Evolutionary conservation across 2,888 invertebrate genomes (phyloP).

Genomic region (Caenorhabditis macrosperma): DNA sequence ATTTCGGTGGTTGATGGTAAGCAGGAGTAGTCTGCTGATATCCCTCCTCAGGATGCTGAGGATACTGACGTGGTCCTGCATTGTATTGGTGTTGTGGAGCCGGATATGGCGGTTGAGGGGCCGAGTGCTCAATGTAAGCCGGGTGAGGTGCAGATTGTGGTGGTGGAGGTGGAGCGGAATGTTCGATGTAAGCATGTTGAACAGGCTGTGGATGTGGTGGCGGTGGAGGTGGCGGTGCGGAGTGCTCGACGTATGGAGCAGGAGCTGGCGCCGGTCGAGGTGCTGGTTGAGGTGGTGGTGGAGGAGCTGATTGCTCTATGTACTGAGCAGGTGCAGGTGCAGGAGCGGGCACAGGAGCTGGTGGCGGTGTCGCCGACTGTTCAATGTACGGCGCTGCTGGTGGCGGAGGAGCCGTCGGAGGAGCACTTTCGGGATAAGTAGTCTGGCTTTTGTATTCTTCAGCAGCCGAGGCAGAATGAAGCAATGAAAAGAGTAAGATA

Average conservation of each 20-base stretch:
- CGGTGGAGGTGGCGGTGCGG: constrained; percentile 42
- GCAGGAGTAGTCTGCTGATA: constrained; percentile 5
- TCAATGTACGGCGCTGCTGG: constrained; percentile 6
- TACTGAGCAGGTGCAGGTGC: constrained; percentile 19
- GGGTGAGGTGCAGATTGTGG: not conserved
- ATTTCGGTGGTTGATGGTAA: constrained; percentile 31
- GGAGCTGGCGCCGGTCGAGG: constrained; percentile 22
- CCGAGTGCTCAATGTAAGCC: not conserved
- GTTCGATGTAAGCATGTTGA: constrained; percentile 18
- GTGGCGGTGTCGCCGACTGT: not conserved
- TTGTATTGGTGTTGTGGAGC: constrained; percentile 31
- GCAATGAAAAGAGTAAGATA: constrained; percentile 12
- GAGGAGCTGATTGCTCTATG: constrained; percentile 10
- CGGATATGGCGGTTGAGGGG: constrained; percentile 14
- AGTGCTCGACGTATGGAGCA: constrained; percentile 18
- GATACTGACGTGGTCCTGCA: constrained; percentile 29
- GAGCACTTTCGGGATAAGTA: constrained; percentile 37
- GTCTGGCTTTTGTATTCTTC: constrained; percentile 50
- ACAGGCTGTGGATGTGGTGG: constrained; percentile 26
- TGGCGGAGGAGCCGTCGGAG: constrained; percentile 23
- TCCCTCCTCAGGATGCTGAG: constrained; percentile 16
- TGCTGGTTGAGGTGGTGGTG: constrained; percentile 17
- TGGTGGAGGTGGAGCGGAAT: constrained; percentile 31
- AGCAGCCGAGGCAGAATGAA: constrained; percentile 14
- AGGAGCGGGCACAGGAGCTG: constrained; percentile 7